A percentile compares a stretch with the other conserved stretches of the same genome.
Conservation (phyloP, 2,888 invertebrate genomes). For the Microdon myrmicae region DNA sequence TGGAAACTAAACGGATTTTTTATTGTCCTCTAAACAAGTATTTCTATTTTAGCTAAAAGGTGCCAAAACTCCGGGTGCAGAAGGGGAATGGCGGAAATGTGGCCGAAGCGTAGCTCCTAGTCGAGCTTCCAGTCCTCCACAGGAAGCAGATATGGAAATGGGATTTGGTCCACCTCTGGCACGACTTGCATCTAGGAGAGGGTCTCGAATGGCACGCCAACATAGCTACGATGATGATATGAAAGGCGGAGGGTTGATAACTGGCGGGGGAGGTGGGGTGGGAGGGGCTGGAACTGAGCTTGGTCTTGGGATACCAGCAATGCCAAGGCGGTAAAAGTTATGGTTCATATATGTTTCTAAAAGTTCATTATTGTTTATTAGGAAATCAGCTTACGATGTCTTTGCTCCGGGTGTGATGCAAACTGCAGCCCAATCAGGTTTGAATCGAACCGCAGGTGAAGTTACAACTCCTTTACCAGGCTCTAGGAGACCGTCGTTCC, state of each 20-base stretch:
- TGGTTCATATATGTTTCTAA: neutral
- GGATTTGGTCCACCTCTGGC: conserved; percentile 62
- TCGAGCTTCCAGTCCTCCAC: conserved; percentile 72
- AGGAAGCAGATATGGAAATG: conserved; percentile 61
- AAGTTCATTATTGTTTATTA: conserved; percentile 29
- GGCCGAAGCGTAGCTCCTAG: conserved; percentile 73
- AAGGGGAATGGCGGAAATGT: conserved; percentile 71
- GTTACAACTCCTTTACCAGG: conserved; percentile 63
- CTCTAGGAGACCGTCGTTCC: conserved; percentile 74
- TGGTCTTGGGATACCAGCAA: conserved; percentile 75
- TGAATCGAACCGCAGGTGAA: conserved; percentile 64
- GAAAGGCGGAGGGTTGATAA: conserved; percentile 63
- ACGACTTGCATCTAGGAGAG: conserved; percentile 69
- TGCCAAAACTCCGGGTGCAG: conserved; percentile 69
- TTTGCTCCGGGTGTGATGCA: conserved; percentile 74
- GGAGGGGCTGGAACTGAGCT: conserved; percentile 65
- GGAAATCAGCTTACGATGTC: conserved; percentile 82
- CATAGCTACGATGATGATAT: conserved; percentile 87
- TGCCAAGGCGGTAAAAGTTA: conserved; percentile 74
- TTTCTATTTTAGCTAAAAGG: conserved; percentile 73
- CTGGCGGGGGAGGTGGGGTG: conserved; percentile 56
- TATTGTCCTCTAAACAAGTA: neutral
- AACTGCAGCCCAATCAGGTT: conserved; percentile 61
- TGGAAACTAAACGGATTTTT: conserved; percentile 1
- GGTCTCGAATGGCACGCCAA: conserved; percentile 76